phyloP scores from a whole-genome alignment of 2,113 vertebrate species.

The Corythornis cristatus region DNA sequence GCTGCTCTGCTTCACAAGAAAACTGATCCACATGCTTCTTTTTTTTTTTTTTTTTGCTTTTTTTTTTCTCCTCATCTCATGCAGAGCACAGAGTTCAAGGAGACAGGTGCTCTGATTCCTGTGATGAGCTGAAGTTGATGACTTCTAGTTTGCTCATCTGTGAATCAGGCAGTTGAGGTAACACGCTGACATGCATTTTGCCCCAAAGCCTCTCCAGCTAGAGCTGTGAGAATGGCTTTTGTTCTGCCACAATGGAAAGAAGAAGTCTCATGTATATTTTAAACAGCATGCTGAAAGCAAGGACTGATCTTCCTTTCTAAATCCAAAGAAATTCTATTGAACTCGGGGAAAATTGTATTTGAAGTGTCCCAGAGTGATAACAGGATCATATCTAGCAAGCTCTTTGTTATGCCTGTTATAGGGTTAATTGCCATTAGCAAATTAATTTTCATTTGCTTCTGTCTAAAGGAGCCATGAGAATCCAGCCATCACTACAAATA shows the following conservation, averaged over 20 bases:
- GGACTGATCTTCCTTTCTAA: conserved; percentile 7
- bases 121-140: conserved; percentile 2
- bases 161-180: conserved; percentile 27
- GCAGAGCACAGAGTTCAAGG: not conserved
- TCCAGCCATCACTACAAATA: not conserved
- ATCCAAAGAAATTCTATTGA: not conserved
- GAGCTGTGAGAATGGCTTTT: conserved; percentile 19
- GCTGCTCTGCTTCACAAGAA: not conserved
- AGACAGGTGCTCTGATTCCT: not conserved
- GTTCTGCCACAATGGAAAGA: not conserved
- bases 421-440: not conserved
- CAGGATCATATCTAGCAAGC: not conserved
- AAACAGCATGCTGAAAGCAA: conserved; percentile 6
- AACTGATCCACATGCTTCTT: not conserved
- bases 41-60: conserved; percentile 28
- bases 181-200: not conserved
- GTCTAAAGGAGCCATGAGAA: not conserved
- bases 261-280: conserved; percentile 37
- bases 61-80: not conserved
- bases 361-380: not conserved
- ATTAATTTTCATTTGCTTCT: conserved; percentile 5
- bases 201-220: not conserved
- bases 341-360: not conserved
- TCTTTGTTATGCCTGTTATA: not conserved
- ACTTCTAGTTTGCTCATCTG: conserved; percentile 25